These are phyloP conservation scores for Lobophora halterata DNA, from an alignment of 2,888 invertebrate genomes.

Conservation along the genomic window DNA sequence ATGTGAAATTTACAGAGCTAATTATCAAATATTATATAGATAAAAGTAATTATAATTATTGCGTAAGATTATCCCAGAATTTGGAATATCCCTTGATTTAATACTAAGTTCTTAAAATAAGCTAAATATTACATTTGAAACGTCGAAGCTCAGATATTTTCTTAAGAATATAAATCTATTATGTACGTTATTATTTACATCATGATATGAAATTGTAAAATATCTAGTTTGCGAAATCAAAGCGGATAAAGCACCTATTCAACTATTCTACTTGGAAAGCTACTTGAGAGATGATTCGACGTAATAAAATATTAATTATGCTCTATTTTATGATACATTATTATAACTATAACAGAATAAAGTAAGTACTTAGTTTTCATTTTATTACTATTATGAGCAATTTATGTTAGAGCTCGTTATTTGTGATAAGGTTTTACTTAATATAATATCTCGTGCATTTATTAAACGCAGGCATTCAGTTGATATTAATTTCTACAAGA, in stretches of 20 bases:
- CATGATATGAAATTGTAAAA: constrained; percentile 73
- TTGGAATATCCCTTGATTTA: constrained; percentile 59
- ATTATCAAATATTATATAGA: constrained; percentile 71
- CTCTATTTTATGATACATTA: neutral
- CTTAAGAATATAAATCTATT: constrained; percentile 68
- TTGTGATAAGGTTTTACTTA: too few species aligned
- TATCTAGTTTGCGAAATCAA: constrained; percentile 59
- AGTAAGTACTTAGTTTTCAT: neutral
- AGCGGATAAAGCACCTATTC: constrained; percentile 62
- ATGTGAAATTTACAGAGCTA: constrained; percentile 78
- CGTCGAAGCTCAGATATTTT: constrained; percentile 78
- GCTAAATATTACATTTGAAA: constrained; percentile 70
- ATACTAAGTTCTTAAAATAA: constrained; percentile 70
- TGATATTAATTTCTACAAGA: too few species aligned
- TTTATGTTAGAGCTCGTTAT: too few species aligned
- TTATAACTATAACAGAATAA: neutral
- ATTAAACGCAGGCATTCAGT: too few species aligned
- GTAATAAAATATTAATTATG: neutral
- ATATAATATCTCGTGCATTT: too few species aligned
- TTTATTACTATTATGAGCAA: constrained; percentile 19
- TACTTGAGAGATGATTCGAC: constrained; percentile 13
- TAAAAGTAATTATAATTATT: constrained; percentile 78
- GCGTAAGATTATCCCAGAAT: constrained; percentile 67
- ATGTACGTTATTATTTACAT: constrained; percentile 71
- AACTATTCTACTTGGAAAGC: constrained; percentile 38